A percentile compares a stretch with the other conserved stretches of the same genome.
Conservation (phyloP, 2,797 vertebrate species). For the Poeciliopsis turneri region DNA sequence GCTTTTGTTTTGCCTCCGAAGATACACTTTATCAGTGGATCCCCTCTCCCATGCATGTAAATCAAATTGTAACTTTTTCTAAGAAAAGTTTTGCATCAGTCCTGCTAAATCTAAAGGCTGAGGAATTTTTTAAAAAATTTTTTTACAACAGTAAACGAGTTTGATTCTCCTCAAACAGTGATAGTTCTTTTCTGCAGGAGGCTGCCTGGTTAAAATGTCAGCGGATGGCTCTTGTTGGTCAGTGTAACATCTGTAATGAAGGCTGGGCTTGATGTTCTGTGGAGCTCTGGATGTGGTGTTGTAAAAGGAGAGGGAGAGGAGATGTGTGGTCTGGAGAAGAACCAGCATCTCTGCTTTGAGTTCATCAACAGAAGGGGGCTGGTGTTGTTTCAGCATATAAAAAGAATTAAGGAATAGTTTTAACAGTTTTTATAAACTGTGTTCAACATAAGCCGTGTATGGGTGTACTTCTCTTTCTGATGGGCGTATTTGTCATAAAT, state of each 20-base stretch:
- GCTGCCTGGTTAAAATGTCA: conserved; percentile 10
- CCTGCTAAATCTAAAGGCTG: conserved; percentile 6
- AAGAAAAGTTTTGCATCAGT: conserved; percentile 13
- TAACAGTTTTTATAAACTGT: conserved; percentile 22
- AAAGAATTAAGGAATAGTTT: conserved; percentile 51
- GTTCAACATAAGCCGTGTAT: background rate
- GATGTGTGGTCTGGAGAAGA: conserved; percentile 49
- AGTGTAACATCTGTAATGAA: conserved; percentile 32
- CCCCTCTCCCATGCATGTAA: conserved; percentile 22
- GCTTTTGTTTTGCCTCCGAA: background rate
- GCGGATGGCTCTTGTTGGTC: conserved; percentile 6
- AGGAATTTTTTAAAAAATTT: background rate
- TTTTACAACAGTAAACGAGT: background rate
- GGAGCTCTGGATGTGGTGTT: conserved; percentile 58
- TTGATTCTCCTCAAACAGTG: background rate
- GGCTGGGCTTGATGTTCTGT: conserved; percentile 47
- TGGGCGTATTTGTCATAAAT: background rate
- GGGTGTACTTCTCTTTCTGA: background rate
- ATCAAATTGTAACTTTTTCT: conserved; percentile 20
- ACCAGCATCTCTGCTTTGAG: conserved; percentile 45
- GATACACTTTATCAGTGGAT: background rate
- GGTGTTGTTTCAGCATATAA: conserved; percentile 47
- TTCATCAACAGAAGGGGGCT: conserved; percentile 44
- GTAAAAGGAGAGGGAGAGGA: conserved; percentile 46
- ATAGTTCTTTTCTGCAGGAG: background rate